Evolutionary conservation across 2,888 invertebrate genomes (phyloP).

Genomic region (Dorcus parallelipipedus): DNA sequence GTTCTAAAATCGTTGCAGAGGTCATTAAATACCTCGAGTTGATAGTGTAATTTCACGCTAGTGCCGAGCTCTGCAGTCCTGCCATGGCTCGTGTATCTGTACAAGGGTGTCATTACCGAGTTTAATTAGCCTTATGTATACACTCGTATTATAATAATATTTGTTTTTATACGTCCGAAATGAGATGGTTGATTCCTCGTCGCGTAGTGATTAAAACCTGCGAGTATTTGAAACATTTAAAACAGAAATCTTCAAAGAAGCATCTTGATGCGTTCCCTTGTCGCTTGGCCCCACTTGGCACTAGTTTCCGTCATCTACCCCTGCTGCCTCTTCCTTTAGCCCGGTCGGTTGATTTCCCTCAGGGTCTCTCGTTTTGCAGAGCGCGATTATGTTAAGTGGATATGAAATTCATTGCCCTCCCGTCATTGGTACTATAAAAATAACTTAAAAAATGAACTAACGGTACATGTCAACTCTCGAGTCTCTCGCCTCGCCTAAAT

Average conservation of each 20-base stretch:
- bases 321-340: conserved; percentile 27
- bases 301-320: conserved; percentile 34
- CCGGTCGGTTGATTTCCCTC: conserved; percentile 46
- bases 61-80: conserved; percentile 17
- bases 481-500: conserved; percentile 5
- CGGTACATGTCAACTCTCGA: conserved; percentile 13
- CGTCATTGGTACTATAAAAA: conserved; percentile 19
- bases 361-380: conserved; percentile 45
- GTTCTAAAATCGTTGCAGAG: conserved; percentile 24
- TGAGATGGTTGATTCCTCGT: neutral
- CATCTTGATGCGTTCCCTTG: conserved; percentile 38
- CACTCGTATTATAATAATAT: conserved; percentile 8
- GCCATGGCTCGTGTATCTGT: conserved; percentile 14
- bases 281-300: conserved; percentile 39
- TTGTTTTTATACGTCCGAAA: conserved; percentile 6
- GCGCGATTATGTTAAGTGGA: conserved; percentile 48
- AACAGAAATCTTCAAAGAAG: conserved; percentile 36
- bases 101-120: conserved; percentile 24
- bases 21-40: conserved; percentile 29
- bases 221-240: conserved; percentile 22
- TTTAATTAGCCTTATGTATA: conserved; percentile 23
- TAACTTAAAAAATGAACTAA: conserved; percentile 17
- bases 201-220: neutral
- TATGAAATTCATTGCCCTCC: conserved; percentile 45
- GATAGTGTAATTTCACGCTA: conserved; percentile 31